Base-by-base conservation (phyloP, 2,113 vertebrate genomes). In the Galemys pyrenaicus region DNA sequence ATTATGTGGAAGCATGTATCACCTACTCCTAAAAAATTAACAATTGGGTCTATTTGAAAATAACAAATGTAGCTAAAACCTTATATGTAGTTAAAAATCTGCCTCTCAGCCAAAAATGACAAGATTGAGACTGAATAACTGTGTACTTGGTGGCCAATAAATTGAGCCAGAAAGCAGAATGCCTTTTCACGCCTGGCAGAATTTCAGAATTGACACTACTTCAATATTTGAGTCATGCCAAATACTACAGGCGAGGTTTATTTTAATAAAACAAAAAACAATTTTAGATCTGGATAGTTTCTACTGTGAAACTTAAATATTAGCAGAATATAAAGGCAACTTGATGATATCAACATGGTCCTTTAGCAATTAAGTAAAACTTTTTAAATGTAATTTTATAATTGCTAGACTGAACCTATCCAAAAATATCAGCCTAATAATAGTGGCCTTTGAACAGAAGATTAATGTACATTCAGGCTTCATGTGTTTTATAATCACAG, bases 41-140 rank as follows among this genome's bases (percentile, higher is more conserved):
- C 62, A 82, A 39, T 95, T 95, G 91, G 93, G 89, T 91, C 10
- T 93, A 87, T 94, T 94, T 96, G 82, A 88, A 89, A 94, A 95
- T 46, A 88, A 87, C 19, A 15, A 73, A n/a, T 92, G 24, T 32
- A 13, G 35, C 24, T 77, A 67, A 81, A 93, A 49, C n/a, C 15
- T 28, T 62, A 22, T 78, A 87, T 96, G 78, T 96, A 62, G 73
- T 86, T 96, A 62, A 94, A 95, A 97, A 95, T 35, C 51, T 56
- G 62, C 12, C 44, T 96, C 71, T 94, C 77, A 90, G 96, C 97
- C 97, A 97, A 96, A 98, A 97, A 60, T 90, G 93, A 96, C 80
- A 92, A 85, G 83, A 96, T 54, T 75, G 94, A 37, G 51, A 78
- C 91, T 89, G 64, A 67, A 90, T 97, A 85, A 2, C 7, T 64